Conservation (phyloP, 2,888 invertebrate genomes). For the Hydrotaea cyrtoneurina region DNA sequence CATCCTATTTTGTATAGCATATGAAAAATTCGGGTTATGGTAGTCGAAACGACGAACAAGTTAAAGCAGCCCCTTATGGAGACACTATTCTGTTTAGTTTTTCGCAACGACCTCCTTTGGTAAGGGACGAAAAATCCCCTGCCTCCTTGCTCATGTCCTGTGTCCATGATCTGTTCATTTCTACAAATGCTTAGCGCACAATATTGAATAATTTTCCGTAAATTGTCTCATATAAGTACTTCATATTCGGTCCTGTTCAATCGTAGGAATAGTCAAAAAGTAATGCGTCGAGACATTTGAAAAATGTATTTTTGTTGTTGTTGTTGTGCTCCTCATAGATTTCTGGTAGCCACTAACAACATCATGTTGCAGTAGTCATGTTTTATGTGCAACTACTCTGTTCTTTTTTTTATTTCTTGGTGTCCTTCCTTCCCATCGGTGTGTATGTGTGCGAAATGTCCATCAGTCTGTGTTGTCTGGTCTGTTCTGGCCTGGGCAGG, state of each 20-base stretch:
- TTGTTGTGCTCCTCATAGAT: constrained; percentile 13
- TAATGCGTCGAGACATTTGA: constrained; percentile 49
- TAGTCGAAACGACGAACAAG: too few relatives aligned
- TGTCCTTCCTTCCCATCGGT: background rate
- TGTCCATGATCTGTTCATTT: too few relatives aligned
- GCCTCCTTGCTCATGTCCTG: too few relatives aligned
- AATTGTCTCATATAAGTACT: background rate
- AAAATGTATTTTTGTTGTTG: constrained; percentile 36
- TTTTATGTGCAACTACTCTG: constrained; percentile 19
- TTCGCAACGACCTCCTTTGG: too few relatives aligned
- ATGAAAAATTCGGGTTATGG: too few relatives aligned
- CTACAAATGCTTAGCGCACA: too few relatives aligned
- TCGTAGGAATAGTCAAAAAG: constrained; percentile 37
- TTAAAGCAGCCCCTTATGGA: too few relatives aligned
- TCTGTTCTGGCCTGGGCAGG: background rate
- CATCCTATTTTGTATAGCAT: too few relatives aligned
- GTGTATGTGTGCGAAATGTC: background rate
- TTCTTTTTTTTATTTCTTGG: background rate
- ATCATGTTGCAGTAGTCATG: constrained; percentile 50
- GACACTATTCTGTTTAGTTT: too few relatives aligned
- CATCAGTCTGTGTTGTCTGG: constrained; percentile 14
- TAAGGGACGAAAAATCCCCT: too few relatives aligned
- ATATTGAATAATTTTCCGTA: background rate
- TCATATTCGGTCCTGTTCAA: constrained; percentile 15
- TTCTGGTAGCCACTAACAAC: background rate